Evolutionary conservation across 2,888 invertebrate species (phyloP).

Genomic region (Alsophila aescularia): DNA sequence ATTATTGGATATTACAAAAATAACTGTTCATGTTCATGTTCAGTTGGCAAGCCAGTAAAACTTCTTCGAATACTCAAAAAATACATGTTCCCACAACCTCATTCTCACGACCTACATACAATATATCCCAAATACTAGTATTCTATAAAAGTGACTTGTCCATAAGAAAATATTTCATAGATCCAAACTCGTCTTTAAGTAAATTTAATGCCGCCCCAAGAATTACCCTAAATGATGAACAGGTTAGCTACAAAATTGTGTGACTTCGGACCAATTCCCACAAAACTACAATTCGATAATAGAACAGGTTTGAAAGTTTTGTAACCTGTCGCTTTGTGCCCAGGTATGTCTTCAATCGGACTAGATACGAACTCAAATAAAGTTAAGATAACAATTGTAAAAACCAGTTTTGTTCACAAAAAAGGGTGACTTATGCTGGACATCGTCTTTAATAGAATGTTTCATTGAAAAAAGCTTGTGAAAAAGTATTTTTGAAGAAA

Average conservation of each 20-base stretch:
- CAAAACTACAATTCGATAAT: constrained; percentile 39
- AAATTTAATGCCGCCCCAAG: constrained; percentile 42
- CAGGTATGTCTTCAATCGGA: constrained; percentile 46
- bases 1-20: no score
- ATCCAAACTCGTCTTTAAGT: constrained; percentile 51
- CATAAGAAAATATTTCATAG: constrained; percentile 38
- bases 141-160: constrained; percentile 28
- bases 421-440: constrained; percentile 19
- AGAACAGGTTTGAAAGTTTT: constrained; percentile 46
- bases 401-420: constrained; percentile 11
- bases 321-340: constrained; percentile 56
- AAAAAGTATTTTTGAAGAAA: constrained; percentile 8
- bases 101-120: constrained; percentile 52
- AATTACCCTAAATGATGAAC: constrained; percentile 42
- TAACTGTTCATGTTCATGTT: no score
- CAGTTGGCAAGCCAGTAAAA: no score
- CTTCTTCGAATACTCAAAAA: not conserved
- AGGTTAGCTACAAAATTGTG: constrained; percentile 55
- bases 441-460: not conserved
- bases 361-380: constrained; percentile 42
- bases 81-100: constrained; percentile 11
- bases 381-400: constrained; percentile 35
- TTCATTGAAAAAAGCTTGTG: constrained; percentile 10
- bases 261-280: constrained; percentile 54
- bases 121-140: constrained; percentile 37